Conservation (phyloP, 2,888 invertebrate genomes). For the Philereme transversata region DNA sequence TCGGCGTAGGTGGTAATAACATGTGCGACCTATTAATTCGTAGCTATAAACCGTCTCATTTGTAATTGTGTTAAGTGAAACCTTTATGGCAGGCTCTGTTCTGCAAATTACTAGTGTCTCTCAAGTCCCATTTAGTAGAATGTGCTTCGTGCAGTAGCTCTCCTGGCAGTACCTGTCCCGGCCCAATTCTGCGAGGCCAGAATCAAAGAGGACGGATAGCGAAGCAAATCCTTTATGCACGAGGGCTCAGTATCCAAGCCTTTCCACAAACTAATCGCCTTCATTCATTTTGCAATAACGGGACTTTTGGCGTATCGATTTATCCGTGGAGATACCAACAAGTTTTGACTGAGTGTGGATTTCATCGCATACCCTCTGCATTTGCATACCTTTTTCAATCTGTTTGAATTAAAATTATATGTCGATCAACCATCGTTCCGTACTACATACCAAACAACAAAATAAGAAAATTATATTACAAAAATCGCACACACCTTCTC, state of each 20-base stretch:
- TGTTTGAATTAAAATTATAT: background rate
- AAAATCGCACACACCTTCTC: conserved; percentile 17
- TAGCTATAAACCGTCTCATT: conserved; percentile 8
- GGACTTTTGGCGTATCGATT: no score
- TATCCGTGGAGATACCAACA: no score
- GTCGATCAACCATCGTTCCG: background rate
- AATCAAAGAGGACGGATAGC: conserved; percentile 2
- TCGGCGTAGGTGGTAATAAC: conserved; percentile 10
- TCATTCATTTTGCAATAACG: background rate
- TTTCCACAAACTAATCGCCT: conserved; percentile 13
- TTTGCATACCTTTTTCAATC: no score
- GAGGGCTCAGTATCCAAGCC: background rate
- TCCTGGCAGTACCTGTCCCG: background rate
- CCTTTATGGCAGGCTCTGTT: conserved; percentile 38
- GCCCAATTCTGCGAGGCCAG: background rate
- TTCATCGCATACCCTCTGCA: no score
- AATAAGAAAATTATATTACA: conserved; percentile 11
- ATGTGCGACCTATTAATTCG: conserved; percentile 8
- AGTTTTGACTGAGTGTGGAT: no score
- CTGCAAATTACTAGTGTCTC: conserved; percentile 43
- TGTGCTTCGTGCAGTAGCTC: background rate
- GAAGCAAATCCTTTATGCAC: conserved; percentile 11
- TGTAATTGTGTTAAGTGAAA: conserved; percentile 55
- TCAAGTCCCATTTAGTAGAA: background rate
- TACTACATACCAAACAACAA: background rate